These are phyloP conservation scores for Anas platyrhynchos DNA, from an alignment of 2,113 vertebrate species.

Conservation along the genomic window DNA sequence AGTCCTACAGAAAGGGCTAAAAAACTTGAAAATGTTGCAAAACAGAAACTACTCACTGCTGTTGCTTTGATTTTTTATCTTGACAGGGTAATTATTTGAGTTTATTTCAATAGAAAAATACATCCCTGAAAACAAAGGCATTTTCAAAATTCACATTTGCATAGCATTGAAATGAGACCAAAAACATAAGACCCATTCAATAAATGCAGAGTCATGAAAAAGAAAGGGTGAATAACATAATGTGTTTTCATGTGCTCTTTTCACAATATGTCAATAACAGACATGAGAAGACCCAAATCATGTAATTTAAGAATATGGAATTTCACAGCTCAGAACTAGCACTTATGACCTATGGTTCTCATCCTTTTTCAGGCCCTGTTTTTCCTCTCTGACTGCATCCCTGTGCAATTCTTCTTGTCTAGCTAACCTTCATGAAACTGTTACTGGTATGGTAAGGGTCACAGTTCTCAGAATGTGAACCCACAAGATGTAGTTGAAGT, in stretches of 20 bases:
- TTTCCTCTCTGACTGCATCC: accelerated
- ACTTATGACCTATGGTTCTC: not conserved
- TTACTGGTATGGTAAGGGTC: not conserved
- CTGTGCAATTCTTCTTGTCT: not conserved
- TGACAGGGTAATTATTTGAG: not conserved
- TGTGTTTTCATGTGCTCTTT: not conserved
- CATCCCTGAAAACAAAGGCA: not conserved
- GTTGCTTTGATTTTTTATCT: not conserved
- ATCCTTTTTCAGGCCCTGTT: not conserved
- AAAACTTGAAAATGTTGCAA: not conserved
- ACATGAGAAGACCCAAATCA: not conserved
- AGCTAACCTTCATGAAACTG: not conserved
- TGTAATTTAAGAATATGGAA: not conserved
- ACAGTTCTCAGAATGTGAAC: not conserved
- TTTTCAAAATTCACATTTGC: not conserved
- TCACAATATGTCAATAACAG: not conserved
- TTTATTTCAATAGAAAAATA: not conserved
- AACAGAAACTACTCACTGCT: not conserved
- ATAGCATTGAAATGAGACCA: not conserved
- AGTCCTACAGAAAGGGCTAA: not conserved
- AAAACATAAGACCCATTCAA: not conserved
- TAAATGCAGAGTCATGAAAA: not conserved
- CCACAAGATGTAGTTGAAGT: not conserved
- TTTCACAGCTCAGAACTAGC: not conserved
- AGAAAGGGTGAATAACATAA: not conserved